Evolutionary conservation across 2,113 vertebrate species (phyloP).

Genomic region (Chaetodon trifascialis): DNA sequence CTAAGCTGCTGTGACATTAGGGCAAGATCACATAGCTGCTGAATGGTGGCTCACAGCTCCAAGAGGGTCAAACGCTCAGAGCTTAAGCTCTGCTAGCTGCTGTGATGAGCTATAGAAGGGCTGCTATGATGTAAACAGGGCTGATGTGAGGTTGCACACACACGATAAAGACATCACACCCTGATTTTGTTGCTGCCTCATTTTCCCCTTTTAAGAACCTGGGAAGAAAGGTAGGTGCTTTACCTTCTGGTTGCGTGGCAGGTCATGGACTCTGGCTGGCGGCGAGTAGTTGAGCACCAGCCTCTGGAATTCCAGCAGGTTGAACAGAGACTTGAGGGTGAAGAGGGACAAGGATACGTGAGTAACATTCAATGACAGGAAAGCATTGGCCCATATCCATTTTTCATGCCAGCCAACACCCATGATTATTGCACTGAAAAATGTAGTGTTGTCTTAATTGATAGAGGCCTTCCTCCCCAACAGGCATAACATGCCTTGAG

Average conservation of each 20-base stretch:
- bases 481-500: not conserved
- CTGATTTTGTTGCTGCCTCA: not conserved
- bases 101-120: conserved; percentile 16
- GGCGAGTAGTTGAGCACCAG: conserved; percentile 96
- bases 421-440: not conserved
- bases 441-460: not conserved
- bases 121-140: conserved; percentile 4
- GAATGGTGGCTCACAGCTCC: conserved; percentile 22
- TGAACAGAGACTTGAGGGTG: conserved; percentile 81
- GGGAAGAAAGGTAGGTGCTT: conserved; percentile 31
- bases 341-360: conserved; percentile 2
- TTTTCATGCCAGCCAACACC: not conserved
- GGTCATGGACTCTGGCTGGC: conserved; percentile 90
- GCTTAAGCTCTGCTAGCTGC: conserved; percentile 36
- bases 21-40: conserved; percentile 44
- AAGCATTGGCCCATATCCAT: not conserved
- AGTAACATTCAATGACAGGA: not conserved
- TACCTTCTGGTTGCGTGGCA: conserved; percentile 98
- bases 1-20: conserved; percentile 44
- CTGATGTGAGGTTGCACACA: not conserved
- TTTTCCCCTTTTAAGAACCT: not conserved
- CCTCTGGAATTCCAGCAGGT: conserved; percentile 95
- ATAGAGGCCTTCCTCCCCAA: not conserved
- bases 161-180: not conserved
- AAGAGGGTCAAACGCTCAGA: conserved; percentile 33